Evolutionary conservation across 2,797 vertebrate species (phyloP), one percentile per base, ranked within the genome.

Genomic region (Danio tinwini): DNA sequence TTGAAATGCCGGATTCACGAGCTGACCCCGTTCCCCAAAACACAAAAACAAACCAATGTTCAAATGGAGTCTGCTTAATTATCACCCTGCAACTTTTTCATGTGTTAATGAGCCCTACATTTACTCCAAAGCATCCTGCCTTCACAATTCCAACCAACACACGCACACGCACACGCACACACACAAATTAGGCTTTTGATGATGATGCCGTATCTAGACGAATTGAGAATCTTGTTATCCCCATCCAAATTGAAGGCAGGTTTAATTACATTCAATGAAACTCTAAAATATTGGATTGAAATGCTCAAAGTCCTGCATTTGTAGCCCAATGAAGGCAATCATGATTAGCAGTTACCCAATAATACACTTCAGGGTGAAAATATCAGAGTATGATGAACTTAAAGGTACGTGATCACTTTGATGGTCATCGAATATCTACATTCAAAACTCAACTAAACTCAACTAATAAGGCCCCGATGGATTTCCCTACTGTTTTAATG

Each of bases 101-200:
- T 83, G 82, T 85, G 84, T 74, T 81, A 86, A 88, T 83, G 76
- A 88, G 82, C 77, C 47, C 80, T 74, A 83, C 49, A 78, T 85
- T 85, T 80, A 71, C 63, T 79, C 79, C 56, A 74, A 76, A 81
- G 83, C 81, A 79, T 68, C 42, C 79, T 37, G 44, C 75, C 75
- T 65, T 72, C 64, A 17, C 44, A 77, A 52, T 76, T 65, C 8
- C 64, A 77, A 53, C 62, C 62, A 64, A 80, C 40, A 37, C 29
- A n/a, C n/a, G n/a, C n/a, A 29, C 29, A 29, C 29, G 29, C 29
- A 29, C 29, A 1, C 29, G 29, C 29, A 3, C 29, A 29, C 29
- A 44, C 29, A 29, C 29, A 39, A 78, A 53, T 62, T 1, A 11
- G 58, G 17, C 47, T 45, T 71, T 64, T 79, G 39, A 63, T 63